These are phyloP conservation scores for Misgurnus mizolepis DNA, from an alignment of 2,113 vertebrate species.

Conservation along the genomic window DNA sequence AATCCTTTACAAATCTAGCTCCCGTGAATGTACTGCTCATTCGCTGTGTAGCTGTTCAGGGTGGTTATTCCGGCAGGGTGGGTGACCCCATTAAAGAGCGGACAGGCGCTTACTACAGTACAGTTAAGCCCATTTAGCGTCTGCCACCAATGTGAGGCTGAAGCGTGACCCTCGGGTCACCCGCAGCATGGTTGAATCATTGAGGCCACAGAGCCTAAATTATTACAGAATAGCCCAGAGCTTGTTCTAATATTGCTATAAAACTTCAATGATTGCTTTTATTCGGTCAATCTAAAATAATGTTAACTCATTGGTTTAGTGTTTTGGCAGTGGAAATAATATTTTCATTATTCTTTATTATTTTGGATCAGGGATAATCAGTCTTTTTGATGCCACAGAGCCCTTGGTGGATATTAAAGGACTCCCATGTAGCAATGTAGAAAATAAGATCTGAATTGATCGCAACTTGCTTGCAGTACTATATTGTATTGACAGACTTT, in stretches of 20 bases:
- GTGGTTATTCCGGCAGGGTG: neutral
- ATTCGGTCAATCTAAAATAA: constrained; percentile 6
- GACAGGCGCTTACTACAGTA: neutral
- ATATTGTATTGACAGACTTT: too few relatives aligned
- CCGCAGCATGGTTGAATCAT: constrained; percentile 8
- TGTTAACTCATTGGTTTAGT: neutral
- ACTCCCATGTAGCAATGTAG: too few relatives aligned
- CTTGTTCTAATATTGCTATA: constrained; percentile 14
- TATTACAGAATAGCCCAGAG: neutral
- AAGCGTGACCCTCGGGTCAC: constrained; percentile 30
- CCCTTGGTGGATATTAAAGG: too few relatives aligned
- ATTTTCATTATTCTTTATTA: too few relatives aligned
- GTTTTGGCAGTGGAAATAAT: neutral
- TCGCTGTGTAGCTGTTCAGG: constrained; percentile 10
- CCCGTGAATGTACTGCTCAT: constrained; percentile 14
- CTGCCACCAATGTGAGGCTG: neutral
- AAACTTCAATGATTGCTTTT: neutral
- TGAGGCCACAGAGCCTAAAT: constrained; percentile 5
- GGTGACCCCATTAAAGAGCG: constrained; percentile 37
- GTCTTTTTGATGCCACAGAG: too few relatives aligned
- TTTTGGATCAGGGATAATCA: too few relatives aligned
- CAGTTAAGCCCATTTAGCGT: constrained; percentile 30
- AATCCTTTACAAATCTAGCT: constrained; percentile 33
- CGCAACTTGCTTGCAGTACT: too few relatives aligned
- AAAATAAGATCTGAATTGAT: too few relatives aligned